phyloP scores from a whole-genome alignment of 2,888 invertebrate genomes.

The Embidobia sp. region DNA sequence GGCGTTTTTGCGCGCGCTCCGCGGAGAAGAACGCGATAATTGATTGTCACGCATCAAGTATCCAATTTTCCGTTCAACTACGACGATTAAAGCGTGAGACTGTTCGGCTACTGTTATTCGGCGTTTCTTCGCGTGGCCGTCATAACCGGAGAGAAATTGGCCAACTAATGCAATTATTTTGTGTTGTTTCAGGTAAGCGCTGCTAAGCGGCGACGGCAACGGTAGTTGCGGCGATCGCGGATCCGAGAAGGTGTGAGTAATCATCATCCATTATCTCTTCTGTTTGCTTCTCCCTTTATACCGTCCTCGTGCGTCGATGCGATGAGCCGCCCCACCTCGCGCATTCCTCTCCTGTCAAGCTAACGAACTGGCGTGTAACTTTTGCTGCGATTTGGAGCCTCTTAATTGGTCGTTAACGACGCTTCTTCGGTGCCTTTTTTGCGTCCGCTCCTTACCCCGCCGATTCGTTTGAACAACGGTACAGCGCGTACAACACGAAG shows the following conservation, averaged over 20 bases:
- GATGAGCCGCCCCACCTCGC: slow-evolving; percentile 31
- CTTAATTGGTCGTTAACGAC: slow-evolving; percentile 52
- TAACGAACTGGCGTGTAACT: slow-evolving; percentile 62
- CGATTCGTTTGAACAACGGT: slow-evolving; percentile 22
- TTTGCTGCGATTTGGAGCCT: slow-evolving; percentile 57
- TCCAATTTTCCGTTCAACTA: slow-evolving; percentile 45
- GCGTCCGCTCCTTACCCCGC: background rate
- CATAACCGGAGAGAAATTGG: slow-evolving; percentile 48
- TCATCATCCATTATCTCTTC: slow-evolving; percentile 75
- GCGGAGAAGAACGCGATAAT: slow-evolving; percentile 39
- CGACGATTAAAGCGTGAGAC: slow-evolving; percentile 40
- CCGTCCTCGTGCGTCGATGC: slow-evolving; percentile 67
- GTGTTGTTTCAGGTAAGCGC: slow-evolving; percentile 78
- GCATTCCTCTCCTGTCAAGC: slow-evolving; percentile 48
- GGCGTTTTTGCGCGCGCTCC: slow-evolving; percentile 21
- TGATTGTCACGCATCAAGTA: slow-evolving; percentile 41
- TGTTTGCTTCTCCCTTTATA: slow-evolving; percentile 72
- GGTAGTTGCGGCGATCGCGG: slow-evolving; percentile 54
- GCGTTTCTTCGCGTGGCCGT: slow-evolving; percentile 5
- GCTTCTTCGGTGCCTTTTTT: slow-evolving; percentile 10
- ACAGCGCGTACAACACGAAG: slow-evolving; percentile 12
- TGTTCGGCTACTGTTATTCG: slow-evolving; percentile 30
- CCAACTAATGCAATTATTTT: slow-evolving; percentile 74
- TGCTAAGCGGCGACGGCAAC: slow-evolving; percentile 34
- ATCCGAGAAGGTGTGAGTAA: slow-evolving; percentile 72